Evolutionary conservation across 1,140 invertebrate genomes (phyloP).

Genomic region (Drusus annulatus): DNA sequence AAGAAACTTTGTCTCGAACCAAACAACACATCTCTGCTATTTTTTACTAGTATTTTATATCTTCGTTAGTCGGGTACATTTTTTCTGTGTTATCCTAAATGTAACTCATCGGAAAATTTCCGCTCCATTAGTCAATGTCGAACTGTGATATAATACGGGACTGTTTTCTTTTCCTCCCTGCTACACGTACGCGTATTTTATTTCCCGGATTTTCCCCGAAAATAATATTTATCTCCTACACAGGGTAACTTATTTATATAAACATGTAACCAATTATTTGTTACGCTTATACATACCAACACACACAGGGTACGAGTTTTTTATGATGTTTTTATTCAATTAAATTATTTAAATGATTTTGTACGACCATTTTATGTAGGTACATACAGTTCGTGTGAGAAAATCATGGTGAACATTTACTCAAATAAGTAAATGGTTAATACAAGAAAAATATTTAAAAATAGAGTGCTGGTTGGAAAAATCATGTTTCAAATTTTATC

Average conservation of each 20-base stretch:
- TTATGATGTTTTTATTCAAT: background rate
- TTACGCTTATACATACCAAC: background rate
- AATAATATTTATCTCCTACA: conserved; percentile 31
- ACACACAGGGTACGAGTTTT: background rate
- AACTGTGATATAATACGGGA: conserved; percentile 46
- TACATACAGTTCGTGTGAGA: no score
- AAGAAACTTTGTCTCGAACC: no score
- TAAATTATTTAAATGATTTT: no score
- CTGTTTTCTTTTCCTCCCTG: conserved; percentile 20
- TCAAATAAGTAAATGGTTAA: no score
- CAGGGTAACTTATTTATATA: conserved; percentile 24
- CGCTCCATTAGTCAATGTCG: conserved; percentile 50
- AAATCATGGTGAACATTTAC: no score
- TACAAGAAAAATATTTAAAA: no score
- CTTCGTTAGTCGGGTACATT: conserved; percentile 28
- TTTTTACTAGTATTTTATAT: conserved; percentile 11
- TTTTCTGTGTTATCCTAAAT: conserved; percentile 38
- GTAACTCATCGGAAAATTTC: conserved; percentile 48
- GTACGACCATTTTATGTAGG: no score
- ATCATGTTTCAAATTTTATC: no score
- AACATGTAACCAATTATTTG: conserved; percentile 21
- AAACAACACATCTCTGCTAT: conserved; percentile 22
- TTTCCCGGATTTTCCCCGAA: conserved; percentile 21
- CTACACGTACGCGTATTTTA: conserved; percentile 38
- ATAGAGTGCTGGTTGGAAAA: no score